Conservation (phyloP, 2,888 invertebrate genomes). For the Agonopterix heracliana region DNA sequence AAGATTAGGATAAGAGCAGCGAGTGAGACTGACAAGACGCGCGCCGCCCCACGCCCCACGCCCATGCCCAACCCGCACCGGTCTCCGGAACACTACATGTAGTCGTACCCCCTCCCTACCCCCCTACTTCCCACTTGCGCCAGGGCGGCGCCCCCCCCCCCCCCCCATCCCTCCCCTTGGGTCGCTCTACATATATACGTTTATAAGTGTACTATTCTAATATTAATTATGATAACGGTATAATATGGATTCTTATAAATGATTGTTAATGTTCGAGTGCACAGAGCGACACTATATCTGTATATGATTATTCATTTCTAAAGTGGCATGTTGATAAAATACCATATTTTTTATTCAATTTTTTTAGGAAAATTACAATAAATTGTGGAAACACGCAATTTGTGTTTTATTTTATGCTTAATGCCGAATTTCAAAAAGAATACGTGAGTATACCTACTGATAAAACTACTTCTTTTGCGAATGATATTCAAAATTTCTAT, state of each 20-base stretch:
- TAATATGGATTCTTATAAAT: slow-evolving; percentile 1
- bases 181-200: slow-evolving; percentile 4
- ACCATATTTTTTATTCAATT: slow-evolving; percentile 77
- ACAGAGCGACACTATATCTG: slow-evolving; percentile 42
- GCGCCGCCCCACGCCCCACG: slow-evolving; percentile 24
- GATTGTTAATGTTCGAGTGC: slow-evolving; percentile 2
- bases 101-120: not conserved
- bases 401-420: not conserved
- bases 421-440: not conserved
- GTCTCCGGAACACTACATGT: not conserved
- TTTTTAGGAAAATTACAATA: slow-evolving; percentile 74
- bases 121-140: not conserved
- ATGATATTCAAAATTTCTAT: too few relatives aligned
- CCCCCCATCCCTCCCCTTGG: slow-evolving; percentile 2
- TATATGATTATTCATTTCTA: slow-evolving; percentile 66
- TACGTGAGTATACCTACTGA: too few relatives aligned
- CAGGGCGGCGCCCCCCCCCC: slow-evolving; percentile 12
- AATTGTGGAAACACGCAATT: slow-evolving; percentile 65
- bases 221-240: not conserved
- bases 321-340: slow-evolving; percentile 71
- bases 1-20: slow-evolving; percentile 73
- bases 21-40: slow-evolving; percentile 64
- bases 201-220: slow-evolving; percentile 1
- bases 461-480: too few relatives aligned
- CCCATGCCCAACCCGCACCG: slow-evolving; percentile 2